These are phyloP conservation scores for Drosophila mimetica DNA, from an alignment of 2,888 invertebrate genomes.

Conservation along the genomic window DNA sequence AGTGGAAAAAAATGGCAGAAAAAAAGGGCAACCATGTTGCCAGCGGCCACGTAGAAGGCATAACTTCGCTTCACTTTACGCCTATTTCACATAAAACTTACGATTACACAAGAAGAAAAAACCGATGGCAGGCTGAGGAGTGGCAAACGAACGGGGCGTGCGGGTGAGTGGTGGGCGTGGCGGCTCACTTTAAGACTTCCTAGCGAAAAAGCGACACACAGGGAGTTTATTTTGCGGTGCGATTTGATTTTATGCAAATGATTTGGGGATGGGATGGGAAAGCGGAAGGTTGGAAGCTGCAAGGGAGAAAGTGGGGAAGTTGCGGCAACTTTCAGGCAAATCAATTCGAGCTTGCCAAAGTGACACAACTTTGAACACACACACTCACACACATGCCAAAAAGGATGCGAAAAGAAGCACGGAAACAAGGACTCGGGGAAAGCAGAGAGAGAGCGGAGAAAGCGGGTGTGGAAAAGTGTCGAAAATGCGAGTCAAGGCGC, in stretches of 20 bases:
- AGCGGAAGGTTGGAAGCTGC: too few species aligned
- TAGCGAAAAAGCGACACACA: slow-evolving; percentile 45
- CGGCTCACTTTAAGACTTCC: slow-evolving; percentile 44
- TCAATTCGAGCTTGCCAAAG: slow-evolving; percentile 73
- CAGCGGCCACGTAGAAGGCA: slow-evolving; percentile 62
- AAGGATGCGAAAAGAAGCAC: slow-evolving; percentile 36
- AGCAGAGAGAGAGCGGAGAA: neutral
- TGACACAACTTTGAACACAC: slow-evolving; percentile 53
- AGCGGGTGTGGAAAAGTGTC: slow-evolving; percentile 33
- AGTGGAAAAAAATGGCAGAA: neutral
- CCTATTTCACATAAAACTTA: slow-evolving; percentile 64
- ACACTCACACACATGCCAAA: slow-evolving; percentile 19
- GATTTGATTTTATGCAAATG: slow-evolving; percentile 78
- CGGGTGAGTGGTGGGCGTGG: slow-evolving; percentile 39
- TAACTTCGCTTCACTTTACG: slow-evolving; percentile 70
- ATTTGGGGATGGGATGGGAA: slow-evolving; percentile 32
- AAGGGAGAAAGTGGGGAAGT: slow-evolving; percentile 12
- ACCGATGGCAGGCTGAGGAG: neutral
- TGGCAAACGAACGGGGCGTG: neutral
- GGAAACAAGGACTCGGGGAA: slow-evolving; percentile 23
- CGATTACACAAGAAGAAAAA: slow-evolving; percentile 16
- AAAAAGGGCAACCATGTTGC: slow-evolving; percentile 26
- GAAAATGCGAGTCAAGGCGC: slow-evolving; percentile 60
- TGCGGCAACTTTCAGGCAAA: slow-evolving; percentile 64
- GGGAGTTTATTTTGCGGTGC: slow-evolving; percentile 70